Evolutionary conservation across 2,797 vertebrate genomes (phyloP).

Genomic region (Neosalanx taihuensis): DNA sequence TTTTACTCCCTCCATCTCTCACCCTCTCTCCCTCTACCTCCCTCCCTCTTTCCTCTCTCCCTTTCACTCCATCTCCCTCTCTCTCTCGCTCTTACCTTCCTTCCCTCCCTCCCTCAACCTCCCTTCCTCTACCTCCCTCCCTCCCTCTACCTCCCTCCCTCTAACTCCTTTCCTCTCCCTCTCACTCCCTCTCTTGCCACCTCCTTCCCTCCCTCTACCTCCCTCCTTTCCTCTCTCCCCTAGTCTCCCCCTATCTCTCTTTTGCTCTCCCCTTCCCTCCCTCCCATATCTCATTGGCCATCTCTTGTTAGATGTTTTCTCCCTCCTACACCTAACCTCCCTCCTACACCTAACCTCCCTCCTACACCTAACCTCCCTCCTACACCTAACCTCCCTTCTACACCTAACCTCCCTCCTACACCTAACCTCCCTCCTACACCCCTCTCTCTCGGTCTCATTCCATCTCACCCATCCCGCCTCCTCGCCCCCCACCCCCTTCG

Average conservation of each 20-base stretch:
- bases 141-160: not conserved
- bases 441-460: not conserved
- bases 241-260: too few relatives aligned
- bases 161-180: too few relatives aligned
- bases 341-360: too few relatives aligned
- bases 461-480: not conserved
- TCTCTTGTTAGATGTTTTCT: too few relatives aligned
- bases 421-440: too few relatives aligned
- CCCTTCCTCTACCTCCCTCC: not conserved
- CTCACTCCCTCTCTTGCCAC: conserved; percentile 8
- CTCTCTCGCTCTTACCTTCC: not conserved
- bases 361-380: too few relatives aligned
- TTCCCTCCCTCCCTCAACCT: too few relatives aligned
- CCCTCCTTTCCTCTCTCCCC: too few relatives aligned
- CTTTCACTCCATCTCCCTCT: not conserved
- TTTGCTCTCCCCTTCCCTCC: conserved; percentile 38
- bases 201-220: too few relatives aligned
- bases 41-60: not conserved
- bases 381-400: too few relatives aligned
- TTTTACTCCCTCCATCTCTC: not conserved
- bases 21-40: not conserved
- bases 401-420: too few relatives aligned
- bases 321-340: not conserved
- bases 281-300: not conserved
- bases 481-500: not conserved